Evolutionary conservation across 2,797 vertebrate genomes (phyloP).

Genomic region (Percopsis omiscomaycus): DNA sequence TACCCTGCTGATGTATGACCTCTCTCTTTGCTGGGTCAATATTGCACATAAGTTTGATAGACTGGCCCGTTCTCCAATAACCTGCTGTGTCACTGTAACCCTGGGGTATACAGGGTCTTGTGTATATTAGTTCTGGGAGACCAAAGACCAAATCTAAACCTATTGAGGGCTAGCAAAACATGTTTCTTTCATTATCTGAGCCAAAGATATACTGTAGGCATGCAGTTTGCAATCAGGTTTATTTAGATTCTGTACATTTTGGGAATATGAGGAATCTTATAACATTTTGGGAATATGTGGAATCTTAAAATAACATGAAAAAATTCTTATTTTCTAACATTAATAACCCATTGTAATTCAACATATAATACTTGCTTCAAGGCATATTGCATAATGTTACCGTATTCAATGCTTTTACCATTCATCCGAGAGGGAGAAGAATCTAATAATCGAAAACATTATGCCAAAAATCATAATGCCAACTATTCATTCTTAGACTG

Average conservation of each 20-base stretch:
- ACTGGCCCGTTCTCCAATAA: slow-evolving; percentile 40
- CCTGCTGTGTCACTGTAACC: slow-evolving; percentile 19
- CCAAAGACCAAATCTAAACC: slow-evolving; percentile 31
- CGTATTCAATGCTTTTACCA: too few species aligned
- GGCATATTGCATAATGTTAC: not conserved
- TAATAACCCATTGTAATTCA: not conserved
- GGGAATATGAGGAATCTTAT: too few species aligned
- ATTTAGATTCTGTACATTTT: too few species aligned
- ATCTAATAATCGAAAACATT: too few species aligned
- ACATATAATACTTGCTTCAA: not conserved
- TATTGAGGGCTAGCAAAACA: slow-evolving; percentile 6
- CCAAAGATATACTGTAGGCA: not conserved
- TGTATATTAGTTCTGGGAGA: slow-evolving; percentile 39
- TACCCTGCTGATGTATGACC: slow-evolving; percentile 43
- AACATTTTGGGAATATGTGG: too few species aligned
- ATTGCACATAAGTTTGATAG: slow-evolving; percentile 44
- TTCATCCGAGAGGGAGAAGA: too few species aligned
- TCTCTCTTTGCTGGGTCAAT: slow-evolving; percentile 27
- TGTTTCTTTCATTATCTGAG: slow-evolving; percentile 7
- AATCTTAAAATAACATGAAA: too few species aligned
- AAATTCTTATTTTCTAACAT: not conserved
- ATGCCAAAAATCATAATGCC: too few species aligned
- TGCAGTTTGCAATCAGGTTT: not conserved
- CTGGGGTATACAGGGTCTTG: slow-evolving; percentile 1
- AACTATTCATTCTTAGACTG: too few species aligned